These are phyloP conservation scores for Hydractinia echinata DNA, from an alignment of 30 jellyfish, hydroid and myxozoan species.

Conservation along the genomic window DNA sequence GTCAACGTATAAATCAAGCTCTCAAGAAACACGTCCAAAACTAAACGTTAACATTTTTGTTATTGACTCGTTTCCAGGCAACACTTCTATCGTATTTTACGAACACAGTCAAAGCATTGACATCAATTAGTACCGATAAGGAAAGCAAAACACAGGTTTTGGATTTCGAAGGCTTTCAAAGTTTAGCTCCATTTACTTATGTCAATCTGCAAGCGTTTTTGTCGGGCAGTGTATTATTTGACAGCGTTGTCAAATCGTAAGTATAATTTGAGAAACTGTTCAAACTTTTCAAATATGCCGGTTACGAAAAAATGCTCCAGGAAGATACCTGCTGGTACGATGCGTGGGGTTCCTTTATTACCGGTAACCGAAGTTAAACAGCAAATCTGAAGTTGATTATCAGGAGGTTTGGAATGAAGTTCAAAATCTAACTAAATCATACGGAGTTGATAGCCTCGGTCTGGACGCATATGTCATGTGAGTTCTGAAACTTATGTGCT, in stretches of 20 bases:
- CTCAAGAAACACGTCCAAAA: neutral
- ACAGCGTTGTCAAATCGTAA: conserved; percentile 44
- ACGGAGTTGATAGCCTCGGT: conserved; percentile 49
- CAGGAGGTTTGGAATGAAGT: conserved; percentile 46
- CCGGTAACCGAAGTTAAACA: conserved; percentile 54
- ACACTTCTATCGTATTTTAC: conserved; percentile 63
- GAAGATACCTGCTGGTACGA: conserved; percentile 96
- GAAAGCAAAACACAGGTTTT: conserved; percentile 11
- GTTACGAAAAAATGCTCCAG: conserved; percentile 59
- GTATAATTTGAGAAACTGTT: conserved; percentile 35
- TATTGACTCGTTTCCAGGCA: conserved; percentile 69
- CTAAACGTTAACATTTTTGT: conserved; percentile 61
- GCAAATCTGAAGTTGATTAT: neutral
- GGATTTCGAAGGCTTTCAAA: conserved; percentile 62
- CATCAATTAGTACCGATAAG: conserved; percentile 12
- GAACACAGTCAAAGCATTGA: conserved; percentile 43
- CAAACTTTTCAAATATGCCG: conserved; percentile 28
- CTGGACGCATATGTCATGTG: conserved; percentile 61
- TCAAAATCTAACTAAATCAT: neutral
- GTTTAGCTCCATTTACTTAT: conserved; percentile 86
- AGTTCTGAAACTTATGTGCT: conserved; percentile 46
- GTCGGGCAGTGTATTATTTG: conserved; percentile 55
- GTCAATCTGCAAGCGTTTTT: conserved; percentile 72
- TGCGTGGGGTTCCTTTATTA: conserved; percentile 62
- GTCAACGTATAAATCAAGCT: neutral